Evolutionary conservation across 35 echinoderm and acorn worm genomes (phyloP).

Genomic region (Apostichopus japonicus): DNA sequence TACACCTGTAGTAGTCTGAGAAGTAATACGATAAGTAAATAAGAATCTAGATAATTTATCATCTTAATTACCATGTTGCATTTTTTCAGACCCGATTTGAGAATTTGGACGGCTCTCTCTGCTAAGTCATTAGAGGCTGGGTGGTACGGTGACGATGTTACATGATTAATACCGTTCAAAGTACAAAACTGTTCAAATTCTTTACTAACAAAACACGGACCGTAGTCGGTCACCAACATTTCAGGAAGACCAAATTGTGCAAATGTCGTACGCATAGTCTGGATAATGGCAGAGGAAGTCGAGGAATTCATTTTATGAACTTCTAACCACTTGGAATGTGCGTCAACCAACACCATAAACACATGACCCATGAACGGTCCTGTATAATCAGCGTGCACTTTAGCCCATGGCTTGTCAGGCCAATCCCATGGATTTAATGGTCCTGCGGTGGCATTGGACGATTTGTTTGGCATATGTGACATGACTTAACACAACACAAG

Average conservation of each 20-base stretch:
- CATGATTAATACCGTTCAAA: neutral
- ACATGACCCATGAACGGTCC: conserved; percentile 67
- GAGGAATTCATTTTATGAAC: conserved; percentile 57
- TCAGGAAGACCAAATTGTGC: conserved; percentile 62
- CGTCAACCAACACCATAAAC: conserved; percentile 79
- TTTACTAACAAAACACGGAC: conserved; percentile 56
- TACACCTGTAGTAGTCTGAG: conserved; percentile 11
- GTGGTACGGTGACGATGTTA: neutral
- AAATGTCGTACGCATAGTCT: conserved; percentile 41
- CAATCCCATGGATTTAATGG: conserved; percentile 69
- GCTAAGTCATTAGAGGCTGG: neutral
- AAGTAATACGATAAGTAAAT: conserved; percentile 22
- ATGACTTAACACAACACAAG: conserved; percentile 51
- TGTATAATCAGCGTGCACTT: conserved; percentile 72
- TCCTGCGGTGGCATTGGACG: conserved; percentile 42
- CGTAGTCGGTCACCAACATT: conserved; percentile 67
- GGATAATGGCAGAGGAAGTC: conserved; percentile 3
- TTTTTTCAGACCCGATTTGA: neutral
- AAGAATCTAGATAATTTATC: conserved; percentile 30
- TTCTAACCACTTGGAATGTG: conserved; percentile 82
- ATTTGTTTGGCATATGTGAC: conserved; percentile 39
- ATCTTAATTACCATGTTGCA: neutral
- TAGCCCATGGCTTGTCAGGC: conserved; percentile 55
- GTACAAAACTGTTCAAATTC: conserved; percentile 70
- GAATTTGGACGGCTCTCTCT: neutral